These are phyloP conservation scores for Ephestia elutella DNA, from an alignment of 1,140 invertebrate genomes.

Conservation along the genomic window DNA sequence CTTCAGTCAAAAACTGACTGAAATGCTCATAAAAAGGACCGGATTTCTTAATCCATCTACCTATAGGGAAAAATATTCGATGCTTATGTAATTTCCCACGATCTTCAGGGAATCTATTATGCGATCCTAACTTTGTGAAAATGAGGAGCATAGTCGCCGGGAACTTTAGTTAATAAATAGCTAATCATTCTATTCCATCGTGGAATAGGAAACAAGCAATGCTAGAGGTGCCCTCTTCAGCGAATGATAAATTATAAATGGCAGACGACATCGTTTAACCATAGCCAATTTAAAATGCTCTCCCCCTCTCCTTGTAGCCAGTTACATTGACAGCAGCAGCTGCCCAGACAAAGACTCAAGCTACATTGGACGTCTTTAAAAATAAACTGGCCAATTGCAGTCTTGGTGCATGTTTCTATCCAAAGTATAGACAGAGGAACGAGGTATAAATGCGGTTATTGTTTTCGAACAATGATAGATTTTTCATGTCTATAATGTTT, in stretches of 20 bases:
- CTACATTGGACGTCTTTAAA: constrained; percentile 45
- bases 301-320: constrained; percentile 31
- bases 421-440: constrained; percentile 18
- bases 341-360: constrained; percentile 14
- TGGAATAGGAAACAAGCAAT: constrained; percentile 11
- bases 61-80: too few relatives aligned
- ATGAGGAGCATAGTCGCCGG: too few relatives aligned
- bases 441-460: constrained; percentile 21
- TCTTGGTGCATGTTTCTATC: constrained; percentile 27
- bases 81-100: too few relatives aligned
- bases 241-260: constrained; percentile 53
- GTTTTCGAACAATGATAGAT: constrained; percentile 6
- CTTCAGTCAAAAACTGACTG: background rate
- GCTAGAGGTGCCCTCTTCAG: constrained; percentile 33
- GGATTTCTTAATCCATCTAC: too few relatives aligned
- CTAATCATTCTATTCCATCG: background rate
- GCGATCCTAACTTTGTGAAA: too few relatives aligned
- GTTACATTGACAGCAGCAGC: constrained; percentile 22
- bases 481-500: background rate
- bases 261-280: constrained; percentile 42
- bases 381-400: constrained; percentile 63
- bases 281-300: constrained; percentile 52
- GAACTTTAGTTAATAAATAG: too few relatives aligned
- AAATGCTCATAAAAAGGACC: too few relatives aligned
- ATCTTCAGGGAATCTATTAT: too few relatives aligned